Percentiles rank a stretch among this genome's conserved stretches.
These are phyloP conservation scores for Tolmerus cingulatus DNA, from an alignment of 2,888 invertebrate genomes.

Conservation along the genomic window DNA sequence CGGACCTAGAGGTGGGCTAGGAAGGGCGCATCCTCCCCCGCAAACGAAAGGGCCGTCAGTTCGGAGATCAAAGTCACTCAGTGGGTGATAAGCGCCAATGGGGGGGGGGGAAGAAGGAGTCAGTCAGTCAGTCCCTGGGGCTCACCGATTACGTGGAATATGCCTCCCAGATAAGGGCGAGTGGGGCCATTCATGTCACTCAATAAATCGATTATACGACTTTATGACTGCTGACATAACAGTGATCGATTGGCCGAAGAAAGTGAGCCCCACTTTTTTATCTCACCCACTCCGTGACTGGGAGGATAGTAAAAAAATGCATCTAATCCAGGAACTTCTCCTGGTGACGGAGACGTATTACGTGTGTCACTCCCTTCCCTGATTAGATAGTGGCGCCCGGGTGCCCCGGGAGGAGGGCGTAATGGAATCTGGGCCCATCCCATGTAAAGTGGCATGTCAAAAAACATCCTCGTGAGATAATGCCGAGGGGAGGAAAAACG, in stretches of 20 bases:
- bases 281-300: background rate
- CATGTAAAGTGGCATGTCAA: conserved; percentile 15
- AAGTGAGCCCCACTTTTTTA: background rate
- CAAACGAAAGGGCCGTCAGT: background rate
- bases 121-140: conserved; percentile 1
- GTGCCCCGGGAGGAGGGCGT: background rate
- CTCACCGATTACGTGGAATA: conserved; percentile 44
- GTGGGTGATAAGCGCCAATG: conserved; percentile 39
- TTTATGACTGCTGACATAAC: conserved; percentile 49
- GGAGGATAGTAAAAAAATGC: background rate
- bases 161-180: conserved; percentile 44
- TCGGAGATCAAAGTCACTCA: conserved; percentile 45
- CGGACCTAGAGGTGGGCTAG: background rate
- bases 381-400: conserved; percentile 33
- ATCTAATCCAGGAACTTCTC: background rate
- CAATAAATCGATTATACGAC: conserved; percentile 48
- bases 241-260: conserved; percentile 44
- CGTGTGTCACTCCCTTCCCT: background rate
- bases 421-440: background rate
- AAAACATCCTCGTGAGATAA: background rate
- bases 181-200: conserved; percentile 44
- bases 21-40: background rate
- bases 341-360: conserved; percentile 2
- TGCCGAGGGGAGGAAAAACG: background rate
- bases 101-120: background rate